These are phyloP conservation scores for Anoura caudifer DNA, from an alignment of 2,113 vertebrate genomes.

Conservation along the genomic window DNA sequence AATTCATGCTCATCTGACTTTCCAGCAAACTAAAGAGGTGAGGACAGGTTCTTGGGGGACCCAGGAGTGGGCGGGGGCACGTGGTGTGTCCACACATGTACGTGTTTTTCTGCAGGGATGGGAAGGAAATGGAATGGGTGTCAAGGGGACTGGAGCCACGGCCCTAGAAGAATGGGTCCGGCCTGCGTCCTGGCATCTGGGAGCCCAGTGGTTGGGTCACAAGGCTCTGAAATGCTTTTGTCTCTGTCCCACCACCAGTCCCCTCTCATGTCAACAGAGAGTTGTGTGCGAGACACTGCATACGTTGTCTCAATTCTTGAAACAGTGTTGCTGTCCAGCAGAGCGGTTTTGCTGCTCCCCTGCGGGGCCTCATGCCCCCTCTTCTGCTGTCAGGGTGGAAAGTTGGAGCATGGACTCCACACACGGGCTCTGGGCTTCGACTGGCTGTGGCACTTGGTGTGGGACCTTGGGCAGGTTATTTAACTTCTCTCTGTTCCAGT, in stretches of 20 bases:
- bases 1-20: not conserved
- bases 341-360: not conserved
- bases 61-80: not conserved
- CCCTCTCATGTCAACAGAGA: not conserved
- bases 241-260: no score
- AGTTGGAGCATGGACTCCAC: fast-evolving
- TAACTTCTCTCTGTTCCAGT: not conserved
- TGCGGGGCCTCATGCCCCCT: fast-evolving
- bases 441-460: not conserved
- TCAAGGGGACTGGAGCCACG: not conserved
- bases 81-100: fast-evolving
- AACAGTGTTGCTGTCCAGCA: not conserved
- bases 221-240: no score
- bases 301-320: not conserved
- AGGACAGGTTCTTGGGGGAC: not conserved
- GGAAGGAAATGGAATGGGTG: not conserved
- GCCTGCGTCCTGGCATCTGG: not conserved
- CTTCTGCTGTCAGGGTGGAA: not conserved
- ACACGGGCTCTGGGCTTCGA: not conserved
- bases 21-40: not conserved
- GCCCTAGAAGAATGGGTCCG: not conserved
- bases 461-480: not conserved
- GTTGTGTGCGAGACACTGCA: no score
- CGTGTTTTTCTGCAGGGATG: not conserved
- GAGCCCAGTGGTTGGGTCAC: not conserved